These are phyloP conservation scores for Choreutis nemorana DNA, from an alignment of 2,888 invertebrate genomes.

Conservation along the genomic window DNA sequence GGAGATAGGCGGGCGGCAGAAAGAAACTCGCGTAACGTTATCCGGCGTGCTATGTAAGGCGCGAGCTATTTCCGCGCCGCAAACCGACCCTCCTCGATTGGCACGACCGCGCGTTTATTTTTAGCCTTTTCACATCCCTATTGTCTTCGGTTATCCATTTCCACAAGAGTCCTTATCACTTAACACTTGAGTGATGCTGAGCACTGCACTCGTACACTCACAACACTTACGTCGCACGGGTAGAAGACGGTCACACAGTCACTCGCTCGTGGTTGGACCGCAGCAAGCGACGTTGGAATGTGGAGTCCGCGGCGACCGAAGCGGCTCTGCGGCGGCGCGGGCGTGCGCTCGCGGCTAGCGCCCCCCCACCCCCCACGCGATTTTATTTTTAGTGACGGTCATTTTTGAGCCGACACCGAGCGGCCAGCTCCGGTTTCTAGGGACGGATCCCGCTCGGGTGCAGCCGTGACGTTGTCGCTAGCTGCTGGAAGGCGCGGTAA, in stretches of 20 bases:
- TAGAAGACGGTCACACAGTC: conserved; percentile 61
- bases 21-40: conserved; percentile 46
- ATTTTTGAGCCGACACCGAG: conserved; percentile 44
- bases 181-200: conserved; percentile 5
- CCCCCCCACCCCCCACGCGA: conserved; percentile 13
- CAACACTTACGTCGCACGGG: conserved; percentile 66
- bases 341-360: conserved; percentile 16
- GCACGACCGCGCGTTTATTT: conserved; percentile 38
- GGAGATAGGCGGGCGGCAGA: no score
- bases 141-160: conserved; percentile 13
- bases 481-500: conserved; percentile 16
- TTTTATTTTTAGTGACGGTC: conserved; percentile 47
- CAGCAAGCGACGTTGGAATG: conserved; percentile 71
- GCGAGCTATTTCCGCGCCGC: conserved; percentile 34
- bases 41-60: conserved; percentile 52
- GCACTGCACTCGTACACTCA: conserved; percentile 30
- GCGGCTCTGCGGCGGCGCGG: conserved; percentile 66
- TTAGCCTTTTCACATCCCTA: conserved; percentile 18
- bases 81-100: conserved; percentile 24
- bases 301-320: conserved; percentile 75
- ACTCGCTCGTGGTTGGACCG: conserved; percentile 43
- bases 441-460: conserved; percentile 22
- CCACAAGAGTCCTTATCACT: conserved; percentile 20
- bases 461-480: conserved; percentile 25
- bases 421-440: conserved; percentile 59